Evolutionary conservation across 2,797 vertebrate species (phyloP).

Genomic region (Hozukius guyotensis): DNA sequence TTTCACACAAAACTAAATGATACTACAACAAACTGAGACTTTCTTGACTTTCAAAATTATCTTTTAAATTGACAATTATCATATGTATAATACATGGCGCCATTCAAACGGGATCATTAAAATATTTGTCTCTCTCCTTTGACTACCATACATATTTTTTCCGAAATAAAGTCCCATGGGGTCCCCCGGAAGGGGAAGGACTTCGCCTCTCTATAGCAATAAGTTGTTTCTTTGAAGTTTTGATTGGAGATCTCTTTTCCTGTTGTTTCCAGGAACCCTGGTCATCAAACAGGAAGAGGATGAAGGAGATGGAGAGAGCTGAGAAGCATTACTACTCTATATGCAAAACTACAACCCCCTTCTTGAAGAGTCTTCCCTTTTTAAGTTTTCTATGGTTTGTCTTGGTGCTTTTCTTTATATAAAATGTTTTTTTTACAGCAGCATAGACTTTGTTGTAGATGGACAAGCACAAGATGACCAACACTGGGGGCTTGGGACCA

Average conservation of each 20-base stretch:
- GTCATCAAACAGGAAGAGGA: conserved; percentile 91
- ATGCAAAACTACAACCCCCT: not conserved
- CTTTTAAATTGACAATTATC: too few species aligned
- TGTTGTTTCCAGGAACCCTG: conserved; percentile 85
- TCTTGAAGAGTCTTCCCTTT: not conserved
- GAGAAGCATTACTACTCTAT: conserved; percentile 43
- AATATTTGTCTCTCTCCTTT: too few species aligned
- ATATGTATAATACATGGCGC: too few species aligned
- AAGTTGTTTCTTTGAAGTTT: not conserved
- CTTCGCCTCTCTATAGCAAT: not conserved
- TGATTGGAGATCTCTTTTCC: not conserved
- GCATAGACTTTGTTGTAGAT: not conserved
- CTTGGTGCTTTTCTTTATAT: conserved; percentile 22
- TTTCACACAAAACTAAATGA: too few species aligned
- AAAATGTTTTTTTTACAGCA: conserved; percentile 7
- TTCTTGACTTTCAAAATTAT: too few species aligned
- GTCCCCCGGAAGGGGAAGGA: too few species aligned
- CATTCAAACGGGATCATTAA: too few species aligned
- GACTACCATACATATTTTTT: too few species aligned
- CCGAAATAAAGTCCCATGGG: too few species aligned
- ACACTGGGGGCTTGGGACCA: conserved; percentile 5
- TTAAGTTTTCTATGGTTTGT: conserved; percentile 25
- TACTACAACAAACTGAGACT: too few species aligned
- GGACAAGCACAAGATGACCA: conserved; percentile 43
- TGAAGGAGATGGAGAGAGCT: conserved; percentile 85